Percentiles rank a stretch among this genome's conserved stretches.
Evolutionary conservation across 2,113 vertebrate genomes (phyloP).

Genomic region (Eublepharis macularius): DNA sequence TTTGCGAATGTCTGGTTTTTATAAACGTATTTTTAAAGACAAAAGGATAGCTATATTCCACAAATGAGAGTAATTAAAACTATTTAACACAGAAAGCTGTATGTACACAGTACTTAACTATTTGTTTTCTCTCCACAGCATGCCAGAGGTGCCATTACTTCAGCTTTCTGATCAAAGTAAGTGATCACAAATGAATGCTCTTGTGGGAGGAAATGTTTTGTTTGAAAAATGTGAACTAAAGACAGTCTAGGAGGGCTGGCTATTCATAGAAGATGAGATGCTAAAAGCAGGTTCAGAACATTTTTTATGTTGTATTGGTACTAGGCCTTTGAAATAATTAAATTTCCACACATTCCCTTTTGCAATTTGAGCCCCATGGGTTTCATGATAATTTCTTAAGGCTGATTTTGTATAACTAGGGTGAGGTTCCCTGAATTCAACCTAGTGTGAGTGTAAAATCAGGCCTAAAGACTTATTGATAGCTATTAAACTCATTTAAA

Average conservation of each 20-base stretch:
- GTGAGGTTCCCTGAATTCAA: no score
- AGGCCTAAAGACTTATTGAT: neutral
- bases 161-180: conserved; percentile 44
- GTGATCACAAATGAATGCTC: conserved; percentile 9
- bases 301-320: neutral
- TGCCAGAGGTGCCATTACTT: conserved; percentile 15
- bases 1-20: conserved; percentile 47
- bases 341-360: no score
- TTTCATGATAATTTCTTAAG: no score
- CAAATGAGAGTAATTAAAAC: conserved; percentile 7
- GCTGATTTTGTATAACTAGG: no score
- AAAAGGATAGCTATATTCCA: conserved; percentile 14
- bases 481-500: neutral
- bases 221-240: conserved; percentile 24
- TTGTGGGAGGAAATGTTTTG: neutral
- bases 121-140: conserved; percentile 36
- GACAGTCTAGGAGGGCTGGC: neutral
- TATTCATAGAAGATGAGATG: neutral
- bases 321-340: neutral
- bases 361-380: no score
- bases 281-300: no score
- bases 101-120: conserved; percentile 52
- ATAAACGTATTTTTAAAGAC: conserved; percentile 37
- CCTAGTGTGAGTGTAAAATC: no score
- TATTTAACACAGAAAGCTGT: conserved; percentile 31